These are phyloP conservation scores for Drosophila quinaria DNA, from an alignment of 2,888 invertebrate species.

Conservation along the genomic window DNA sequence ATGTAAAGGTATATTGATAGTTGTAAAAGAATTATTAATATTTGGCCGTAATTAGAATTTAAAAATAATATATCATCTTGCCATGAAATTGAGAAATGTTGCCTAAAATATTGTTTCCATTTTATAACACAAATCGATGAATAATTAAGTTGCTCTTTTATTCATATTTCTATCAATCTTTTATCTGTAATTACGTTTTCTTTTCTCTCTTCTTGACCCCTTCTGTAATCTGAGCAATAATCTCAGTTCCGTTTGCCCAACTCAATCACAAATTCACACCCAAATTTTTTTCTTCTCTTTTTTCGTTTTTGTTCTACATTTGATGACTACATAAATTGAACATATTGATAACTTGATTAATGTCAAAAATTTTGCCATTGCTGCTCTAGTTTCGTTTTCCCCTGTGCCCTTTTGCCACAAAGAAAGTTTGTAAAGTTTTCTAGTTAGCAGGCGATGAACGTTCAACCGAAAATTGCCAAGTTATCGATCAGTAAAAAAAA, in stretches of 20 bases:
- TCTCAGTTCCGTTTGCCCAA: conserved; percentile 35
- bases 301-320: conserved; percentile 13
- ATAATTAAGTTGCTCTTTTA: conserved; percentile 4
- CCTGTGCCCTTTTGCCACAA: conserved; percentile 14
- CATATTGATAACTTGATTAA: conserved; percentile 62
- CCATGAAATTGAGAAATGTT: conserved; percentile 4
- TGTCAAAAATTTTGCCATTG: conserved; percentile 39
- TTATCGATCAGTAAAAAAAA: conserved; percentile 55
- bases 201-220: background rate
- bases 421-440: conserved; percentile 53
- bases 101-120: background rate
- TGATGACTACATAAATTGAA: conserved; percentile 44
- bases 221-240: conserved; percentile 33
- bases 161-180: conserved; percentile 12
- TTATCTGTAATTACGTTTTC: conserved; percentile 10
- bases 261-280: conserved; percentile 30
- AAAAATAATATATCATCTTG: conserved; percentile 2
- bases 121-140: conserved; percentile 6
- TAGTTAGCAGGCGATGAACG: conserved; percentile 61
- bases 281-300: conserved; percentile 3
- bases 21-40: conserved; percentile 5
- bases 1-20: background rate
- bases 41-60: background rate
- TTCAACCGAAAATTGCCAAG: conserved; percentile 61
- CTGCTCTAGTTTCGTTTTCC: conserved; percentile 14